Evolutionary conservation across 2,888 invertebrate species (phyloP).

Genomic region (Dugesia japonica): DNA sequence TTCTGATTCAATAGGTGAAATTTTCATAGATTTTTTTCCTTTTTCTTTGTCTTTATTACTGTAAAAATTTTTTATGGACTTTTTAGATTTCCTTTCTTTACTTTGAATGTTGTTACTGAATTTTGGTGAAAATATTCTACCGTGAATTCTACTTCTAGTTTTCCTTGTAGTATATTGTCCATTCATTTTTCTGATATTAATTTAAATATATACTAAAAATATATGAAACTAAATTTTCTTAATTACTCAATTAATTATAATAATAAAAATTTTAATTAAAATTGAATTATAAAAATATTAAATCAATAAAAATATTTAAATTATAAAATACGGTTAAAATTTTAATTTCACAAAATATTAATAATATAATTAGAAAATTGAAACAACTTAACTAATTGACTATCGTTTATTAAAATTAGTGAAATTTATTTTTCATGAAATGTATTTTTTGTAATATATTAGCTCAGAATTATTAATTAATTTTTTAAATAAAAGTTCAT

Average conservation of each 20-base stretch:
- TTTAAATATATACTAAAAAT: no score
- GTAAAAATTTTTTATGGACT: background rate
- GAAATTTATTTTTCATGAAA: no score
- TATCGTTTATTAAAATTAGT: no score
- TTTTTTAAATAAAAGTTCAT: no score
- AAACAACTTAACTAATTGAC: no score
- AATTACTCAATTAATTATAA: background rate
- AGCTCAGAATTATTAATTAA: no score
- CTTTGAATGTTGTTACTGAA: background rate
- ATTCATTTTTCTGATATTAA: background rate
- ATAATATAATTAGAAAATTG: background rate
- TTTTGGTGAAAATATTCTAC: background rate
- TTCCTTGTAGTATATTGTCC: background rate
- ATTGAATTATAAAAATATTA: background rate
- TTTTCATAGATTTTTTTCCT: background rate
- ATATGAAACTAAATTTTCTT: no score
- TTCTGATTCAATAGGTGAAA: background rate
- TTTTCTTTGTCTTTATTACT: background rate
- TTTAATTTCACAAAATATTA: slow-evolving; percentile 15
- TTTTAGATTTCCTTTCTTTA: background rate
- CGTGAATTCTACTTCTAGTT: background rate
- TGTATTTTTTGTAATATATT: no score
- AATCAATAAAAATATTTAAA: slow-evolving; percentile 3
- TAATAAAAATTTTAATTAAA: background rate
- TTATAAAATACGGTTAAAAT: slow-evolving; percentile 8